Evolutionary conservation across 2,888 invertebrate species (phyloP), one percentile per base, ranked within the genome.

Genomic region (Scaptomyza flava): DNA sequence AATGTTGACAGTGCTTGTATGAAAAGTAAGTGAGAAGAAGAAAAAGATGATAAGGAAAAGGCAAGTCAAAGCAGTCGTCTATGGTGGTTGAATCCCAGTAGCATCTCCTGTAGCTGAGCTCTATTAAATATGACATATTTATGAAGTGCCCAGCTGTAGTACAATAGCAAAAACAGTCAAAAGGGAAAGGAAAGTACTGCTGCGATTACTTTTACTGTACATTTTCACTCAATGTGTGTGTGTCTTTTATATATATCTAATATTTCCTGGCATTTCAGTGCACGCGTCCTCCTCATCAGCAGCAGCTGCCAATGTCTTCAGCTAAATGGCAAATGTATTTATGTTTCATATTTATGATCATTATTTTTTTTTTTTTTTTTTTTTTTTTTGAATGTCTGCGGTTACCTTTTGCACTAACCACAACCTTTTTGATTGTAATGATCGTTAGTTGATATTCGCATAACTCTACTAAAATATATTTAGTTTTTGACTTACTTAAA

Each of bases 51-150:
- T 73, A 61, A 53, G 11, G 34, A 27, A 56, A 48, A 50, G 33
- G 43, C 27, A 68, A 69, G 68, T 72, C 74, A 68, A 42, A 67
- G 79, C 77, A 77, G 79, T 79, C 72, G 66, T 52, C 51, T 8
- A 54, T 51, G 69, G 77, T 80, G 77, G 76, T 75, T 76, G 63
- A 53, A 70, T 71, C 57, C 59, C 71, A 65, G 79, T 63, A 69
- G 63, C 65, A 60, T 67, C 70, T 51, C 58, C 51, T 60, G 63
- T 56, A 59, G 69, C 72, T 77, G 83, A 77, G 83, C 85, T 89
- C 85, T 86, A 89, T 89, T 89, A 87, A 87, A 81, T 89, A 89
- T 89, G 89, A 89, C 89, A 89, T 89, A 75, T 89, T 89, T 89
- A 89, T 89, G 89, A 89, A 89, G 89, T 89, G 89, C 27, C 72